Conservation (phyloP, 2,113 vertebrate species). For the Ameiurus melas region DNA sequence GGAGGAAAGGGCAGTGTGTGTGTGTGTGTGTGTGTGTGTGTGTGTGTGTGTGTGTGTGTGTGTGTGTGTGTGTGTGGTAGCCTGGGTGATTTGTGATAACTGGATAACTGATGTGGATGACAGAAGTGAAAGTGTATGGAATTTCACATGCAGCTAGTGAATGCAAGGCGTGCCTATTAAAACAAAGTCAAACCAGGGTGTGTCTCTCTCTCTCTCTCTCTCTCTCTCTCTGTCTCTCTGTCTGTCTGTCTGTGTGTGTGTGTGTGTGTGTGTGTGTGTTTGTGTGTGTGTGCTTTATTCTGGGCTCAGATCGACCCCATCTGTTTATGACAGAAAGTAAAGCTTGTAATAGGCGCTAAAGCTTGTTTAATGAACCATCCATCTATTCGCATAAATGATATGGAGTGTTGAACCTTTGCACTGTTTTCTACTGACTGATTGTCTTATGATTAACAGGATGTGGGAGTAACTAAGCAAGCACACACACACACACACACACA, state of each 20-base stretch:
- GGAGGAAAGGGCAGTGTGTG: too few species aligned
- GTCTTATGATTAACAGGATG: conserved; percentile 8
- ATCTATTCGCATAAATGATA: neutral
- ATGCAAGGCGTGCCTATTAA: conserved; percentile 3
- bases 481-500: conserved; percentile 30
- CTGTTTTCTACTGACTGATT: neutral
- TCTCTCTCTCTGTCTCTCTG: too few species aligned
- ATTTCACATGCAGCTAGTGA: conserved; percentile 19
- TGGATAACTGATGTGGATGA: neutral
- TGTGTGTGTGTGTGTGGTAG: neutral
- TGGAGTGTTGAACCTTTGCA: neutral
- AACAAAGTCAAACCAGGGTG: neutral
- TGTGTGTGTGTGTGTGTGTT: neutral
- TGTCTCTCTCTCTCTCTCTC: neutral
- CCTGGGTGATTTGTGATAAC: neutral
- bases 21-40: neutral
- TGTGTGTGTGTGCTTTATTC: neutral
- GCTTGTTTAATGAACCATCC: neutral
- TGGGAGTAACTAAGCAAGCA: neutral
- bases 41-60: neutral
- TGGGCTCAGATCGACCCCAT: neutral
- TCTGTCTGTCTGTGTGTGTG: too few species aligned
- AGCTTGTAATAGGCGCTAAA: neutral
- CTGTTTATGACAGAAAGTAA: neutral
- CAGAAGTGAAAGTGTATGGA: neutral